Conservation (phyloP, 92 coral and sea anemone species). For the Anthopleura xanthogrammica region DNA sequence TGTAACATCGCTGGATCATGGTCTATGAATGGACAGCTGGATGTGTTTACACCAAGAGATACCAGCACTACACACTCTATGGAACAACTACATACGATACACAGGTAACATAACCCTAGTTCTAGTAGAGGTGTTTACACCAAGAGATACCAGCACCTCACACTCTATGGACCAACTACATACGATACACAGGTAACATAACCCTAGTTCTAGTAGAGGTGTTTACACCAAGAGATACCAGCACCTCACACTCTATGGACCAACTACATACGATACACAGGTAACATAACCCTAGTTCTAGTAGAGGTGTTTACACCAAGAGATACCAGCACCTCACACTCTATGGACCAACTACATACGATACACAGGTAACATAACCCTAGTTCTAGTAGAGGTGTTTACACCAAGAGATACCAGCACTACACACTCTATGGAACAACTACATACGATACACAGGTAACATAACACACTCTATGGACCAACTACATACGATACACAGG, state of each 20-base stretch:
- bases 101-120: conserved; percentile 49
- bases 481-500: no score
- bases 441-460: conserved; percentile 23
- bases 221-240: conserved; percentile 71
- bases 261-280: conserved; percentile 74
- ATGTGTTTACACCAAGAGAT: conserved; percentile 83
- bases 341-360: conserved; percentile 75
- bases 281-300: conserved; percentile 70
- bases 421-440: background rate
- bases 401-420: no score
- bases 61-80: conserved; percentile 65
- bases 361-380: conserved; percentile 64
- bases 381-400: background rate
- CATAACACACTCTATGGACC: no score
- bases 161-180: conserved; percentile 81
- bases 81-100: conserved; percentile 74
- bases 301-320: conserved; percentile 90
- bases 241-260: conserved; percentile 74
- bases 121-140: conserved; percentile 28
- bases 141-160: conserved; percentile 61
- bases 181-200: conserved; percentile 70
- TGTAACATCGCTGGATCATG: conserved; percentile 77
- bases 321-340: conserved; percentile 58
- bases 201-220: conserved; percentile 88
- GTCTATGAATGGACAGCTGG: conserved; percentile 78